Conservation (phyloP, 2,113 vertebrate species). For the Tychaedon coryphoeus region DNA sequence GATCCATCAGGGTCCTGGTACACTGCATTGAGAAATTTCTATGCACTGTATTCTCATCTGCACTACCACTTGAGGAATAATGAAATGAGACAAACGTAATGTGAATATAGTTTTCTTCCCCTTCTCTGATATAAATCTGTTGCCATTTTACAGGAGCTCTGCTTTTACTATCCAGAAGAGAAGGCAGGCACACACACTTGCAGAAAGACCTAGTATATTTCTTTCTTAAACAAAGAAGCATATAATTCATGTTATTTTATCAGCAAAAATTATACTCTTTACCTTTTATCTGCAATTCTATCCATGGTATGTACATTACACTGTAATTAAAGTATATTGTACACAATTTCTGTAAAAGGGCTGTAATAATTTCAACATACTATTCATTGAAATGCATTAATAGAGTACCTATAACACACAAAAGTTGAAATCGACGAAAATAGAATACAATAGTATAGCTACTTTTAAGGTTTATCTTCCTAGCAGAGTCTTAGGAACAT, state of each 20-base stretch:
- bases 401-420: neutral
- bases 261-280: conserved; percentile 6
- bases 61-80: neutral
- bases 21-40: neutral
- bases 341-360: neutral
- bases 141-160: neutral
- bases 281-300: conserved; percentile 1
- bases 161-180: neutral
- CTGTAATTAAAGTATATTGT: conserved; percentile 33
- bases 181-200: neutral
- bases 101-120: neutral
- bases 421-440: neutral
- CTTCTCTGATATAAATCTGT: neutral
- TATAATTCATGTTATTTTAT: conserved; percentile 10
- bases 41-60: neutral
- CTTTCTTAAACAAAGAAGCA: conserved; percentile 16
- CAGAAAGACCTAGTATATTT: neutral
- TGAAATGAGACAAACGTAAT: neutral
- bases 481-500: neutral
- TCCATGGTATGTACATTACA: neutral
- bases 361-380: neutral
- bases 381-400: conserved; percentile 17
- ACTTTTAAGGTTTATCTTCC: neutral
- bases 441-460: neutral
- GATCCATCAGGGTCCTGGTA: neutral